Conservation (phyloP, 1,140 invertebrate genomes). For the Calycopis cecrops region DNA sequence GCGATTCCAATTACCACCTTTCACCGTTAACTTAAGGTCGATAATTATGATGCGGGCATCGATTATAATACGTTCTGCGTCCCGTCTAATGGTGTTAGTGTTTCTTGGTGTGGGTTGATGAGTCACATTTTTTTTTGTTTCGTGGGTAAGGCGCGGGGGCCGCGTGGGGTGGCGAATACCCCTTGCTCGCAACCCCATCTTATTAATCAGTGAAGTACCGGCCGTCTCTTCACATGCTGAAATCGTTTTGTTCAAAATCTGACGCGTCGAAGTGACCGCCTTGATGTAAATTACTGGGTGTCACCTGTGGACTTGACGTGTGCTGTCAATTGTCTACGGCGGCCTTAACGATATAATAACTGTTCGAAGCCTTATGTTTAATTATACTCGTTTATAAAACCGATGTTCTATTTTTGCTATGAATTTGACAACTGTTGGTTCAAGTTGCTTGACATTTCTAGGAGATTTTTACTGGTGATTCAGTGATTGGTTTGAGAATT, state of each 20-base stretch:
- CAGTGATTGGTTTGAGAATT: too few relatives aligned
- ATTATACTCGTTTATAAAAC: neutral
- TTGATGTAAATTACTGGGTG: slow-evolving; percentile 13
- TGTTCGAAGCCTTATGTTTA: neutral
- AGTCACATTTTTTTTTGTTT: slow-evolving; percentile 74
- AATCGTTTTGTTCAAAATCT: slow-evolving; percentile 33
- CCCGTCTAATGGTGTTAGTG: slow-evolving; percentile 40
- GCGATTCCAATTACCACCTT: slow-evolving; percentile 50
- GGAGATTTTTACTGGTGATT: too few relatives aligned
- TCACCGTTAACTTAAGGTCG: slow-evolving; percentile 48
- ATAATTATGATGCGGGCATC: slow-evolving; percentile 44
- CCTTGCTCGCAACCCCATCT: slow-evolving; percentile 70
- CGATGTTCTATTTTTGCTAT: too few relatives aligned
- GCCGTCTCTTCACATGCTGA: slow-evolving; percentile 65
- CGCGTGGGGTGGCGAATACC: slow-evolving; percentile 60
- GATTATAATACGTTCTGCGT: slow-evolving; percentile 39
- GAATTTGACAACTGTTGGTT: too few relatives aligned
- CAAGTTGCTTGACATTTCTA: too few relatives aligned
- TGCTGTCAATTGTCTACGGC: too few relatives aligned
- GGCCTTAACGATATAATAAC: neutral
- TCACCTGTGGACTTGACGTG: slow-evolving; percentile 2
- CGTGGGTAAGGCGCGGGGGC: slow-evolving; percentile 68
- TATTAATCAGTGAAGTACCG: slow-evolving; percentile 73
- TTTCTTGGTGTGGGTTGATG: slow-evolving; percentile 70
- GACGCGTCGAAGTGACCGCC: slow-evolving; percentile 16